Conservation (phyloP, 2,888 invertebrate genomes). For the Drosophila mercatorum region DNA sequence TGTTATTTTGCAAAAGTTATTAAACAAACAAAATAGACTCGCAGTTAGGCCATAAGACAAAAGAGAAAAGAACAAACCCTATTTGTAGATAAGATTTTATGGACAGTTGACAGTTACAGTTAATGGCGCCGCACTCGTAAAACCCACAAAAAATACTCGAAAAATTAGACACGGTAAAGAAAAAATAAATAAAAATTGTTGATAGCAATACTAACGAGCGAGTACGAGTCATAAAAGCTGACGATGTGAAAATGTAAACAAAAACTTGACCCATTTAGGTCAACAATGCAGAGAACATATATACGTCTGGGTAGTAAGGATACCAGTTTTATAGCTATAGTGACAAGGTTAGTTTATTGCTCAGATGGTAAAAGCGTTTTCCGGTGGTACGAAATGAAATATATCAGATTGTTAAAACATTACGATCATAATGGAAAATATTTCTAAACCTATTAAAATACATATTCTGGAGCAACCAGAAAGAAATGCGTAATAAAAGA, state of each 20-base stretch:
- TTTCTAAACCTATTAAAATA: too few relatives aligned
- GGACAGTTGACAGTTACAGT: constrained; percentile 70
- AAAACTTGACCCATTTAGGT: constrained; percentile 70
- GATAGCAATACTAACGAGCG: constrained; percentile 25
- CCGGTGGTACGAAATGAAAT: not conserved
- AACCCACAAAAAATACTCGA: constrained; percentile 56
- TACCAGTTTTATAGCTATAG: constrained; percentile 6
- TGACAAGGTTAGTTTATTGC: not conserved
- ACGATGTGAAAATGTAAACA: constrained; percentile 56
- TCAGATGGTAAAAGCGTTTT: not conserved
- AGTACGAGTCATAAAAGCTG: constrained; percentile 46
- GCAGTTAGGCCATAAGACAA: constrained; percentile 5
- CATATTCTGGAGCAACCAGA: too few relatives aligned
- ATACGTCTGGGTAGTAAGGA: constrained; percentile 8
- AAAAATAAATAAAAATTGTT: constrained; percentile 29
- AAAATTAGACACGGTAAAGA: constrained; percentile 42
- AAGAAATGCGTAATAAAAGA: not conserved
- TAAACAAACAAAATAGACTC: constrained; percentile 36
- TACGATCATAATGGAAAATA: not conserved
- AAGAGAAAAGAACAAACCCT: constrained; percentile 35
- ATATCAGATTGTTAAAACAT: not conserved
- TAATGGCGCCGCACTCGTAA: constrained; percentile 71
- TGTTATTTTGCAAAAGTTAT: constrained; percentile 41
- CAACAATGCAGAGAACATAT: not conserved
- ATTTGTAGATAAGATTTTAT: constrained; percentile 73